Conservation (phyloP, 2,797 vertebrate genomes). For the Morus bassanus region DNA sequence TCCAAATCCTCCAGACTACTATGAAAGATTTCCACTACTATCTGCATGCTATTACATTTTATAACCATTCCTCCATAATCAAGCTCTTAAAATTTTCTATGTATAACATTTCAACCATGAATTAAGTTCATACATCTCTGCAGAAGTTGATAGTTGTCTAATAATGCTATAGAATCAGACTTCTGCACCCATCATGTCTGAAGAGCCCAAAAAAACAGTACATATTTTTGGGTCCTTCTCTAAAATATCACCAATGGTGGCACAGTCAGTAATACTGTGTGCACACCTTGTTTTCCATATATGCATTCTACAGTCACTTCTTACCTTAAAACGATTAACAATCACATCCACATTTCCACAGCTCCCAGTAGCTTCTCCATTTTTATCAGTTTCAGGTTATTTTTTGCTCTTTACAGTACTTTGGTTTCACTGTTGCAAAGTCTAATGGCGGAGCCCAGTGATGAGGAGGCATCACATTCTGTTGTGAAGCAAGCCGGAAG, state of each 20-base stretch:
- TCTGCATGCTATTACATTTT: neutral
- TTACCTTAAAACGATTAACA: neutral
- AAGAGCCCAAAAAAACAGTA: neutral
- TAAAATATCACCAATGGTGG: neutral
- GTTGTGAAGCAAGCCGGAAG: neutral
- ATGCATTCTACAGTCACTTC: neutral
- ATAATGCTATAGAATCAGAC: neutral
- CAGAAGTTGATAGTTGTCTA: neutral
- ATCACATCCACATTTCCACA: neutral
- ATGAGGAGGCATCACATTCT: neutral
- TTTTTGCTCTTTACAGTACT: slow-evolving; percentile 4
- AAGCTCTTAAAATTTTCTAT: neutral
- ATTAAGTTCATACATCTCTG: neutral
- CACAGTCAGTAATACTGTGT: neutral
- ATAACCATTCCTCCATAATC: neutral
- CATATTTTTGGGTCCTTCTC: neutral
- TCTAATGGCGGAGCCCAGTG: neutral
- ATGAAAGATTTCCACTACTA: neutral
- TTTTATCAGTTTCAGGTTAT: neutral
- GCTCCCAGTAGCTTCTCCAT: neutral
- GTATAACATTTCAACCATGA: neutral
- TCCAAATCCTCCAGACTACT: slow-evolving; percentile 4
- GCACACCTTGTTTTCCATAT: neutral
- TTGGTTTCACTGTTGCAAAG: neutral
- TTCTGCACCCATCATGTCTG: neutral